Percentiles rank a stretch among this genome's conserved stretches.
These are phyloP conservation scores for Chlorops oryzae DNA, from an alignment of 1,140 invertebrate species.

Conservation along the genomic window DNA sequence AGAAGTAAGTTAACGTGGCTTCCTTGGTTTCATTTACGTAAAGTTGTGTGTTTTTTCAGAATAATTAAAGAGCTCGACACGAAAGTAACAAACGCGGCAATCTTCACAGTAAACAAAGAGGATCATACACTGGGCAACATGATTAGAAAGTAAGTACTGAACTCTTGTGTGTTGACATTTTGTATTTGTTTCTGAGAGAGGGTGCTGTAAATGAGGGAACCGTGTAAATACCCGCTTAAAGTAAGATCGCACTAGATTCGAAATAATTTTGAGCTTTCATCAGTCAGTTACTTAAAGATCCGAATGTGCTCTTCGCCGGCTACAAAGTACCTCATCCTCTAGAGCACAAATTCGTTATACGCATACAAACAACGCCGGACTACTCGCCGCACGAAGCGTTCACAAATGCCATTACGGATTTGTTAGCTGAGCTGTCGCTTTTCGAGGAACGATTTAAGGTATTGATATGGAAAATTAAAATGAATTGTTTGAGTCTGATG, in stretches of 20 bases:
- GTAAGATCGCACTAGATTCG: too few species aligned
- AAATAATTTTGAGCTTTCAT: constrained; percentile 34
- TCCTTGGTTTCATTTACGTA: neutral
- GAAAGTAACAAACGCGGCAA: constrained; percentile 97
- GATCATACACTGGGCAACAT: constrained; percentile 99
- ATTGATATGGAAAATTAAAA: constrained; percentile 18
- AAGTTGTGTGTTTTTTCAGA: constrained; percentile 53
- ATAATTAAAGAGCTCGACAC: constrained; percentile 97
- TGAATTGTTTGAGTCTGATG: neutral
- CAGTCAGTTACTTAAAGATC: constrained; percentile 95
- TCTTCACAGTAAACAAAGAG: constrained; percentile 99
- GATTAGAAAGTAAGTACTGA: constrained; percentile 84
- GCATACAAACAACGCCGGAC: constrained; percentile 94
- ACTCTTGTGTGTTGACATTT: too few species aligned
- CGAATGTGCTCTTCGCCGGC: constrained; percentile 96
- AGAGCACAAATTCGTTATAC: constrained; percentile 95
- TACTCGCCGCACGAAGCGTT: constrained; percentile 98
- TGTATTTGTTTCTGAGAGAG: too few species aligned
- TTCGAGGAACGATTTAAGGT: constrained; percentile 97
- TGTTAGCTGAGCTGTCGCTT: constrained; percentile 92
- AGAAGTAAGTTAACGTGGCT: constrained; percentile 70
- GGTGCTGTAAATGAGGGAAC: too few species aligned
- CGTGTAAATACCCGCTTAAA: too few species aligned
- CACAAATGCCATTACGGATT: constrained; percentile 96
- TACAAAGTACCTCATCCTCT: constrained; percentile 98